Evolutionary conservation across 2,113 vertebrate genomes (phyloP).

Genomic region (Xenopus borealis): DNA sequence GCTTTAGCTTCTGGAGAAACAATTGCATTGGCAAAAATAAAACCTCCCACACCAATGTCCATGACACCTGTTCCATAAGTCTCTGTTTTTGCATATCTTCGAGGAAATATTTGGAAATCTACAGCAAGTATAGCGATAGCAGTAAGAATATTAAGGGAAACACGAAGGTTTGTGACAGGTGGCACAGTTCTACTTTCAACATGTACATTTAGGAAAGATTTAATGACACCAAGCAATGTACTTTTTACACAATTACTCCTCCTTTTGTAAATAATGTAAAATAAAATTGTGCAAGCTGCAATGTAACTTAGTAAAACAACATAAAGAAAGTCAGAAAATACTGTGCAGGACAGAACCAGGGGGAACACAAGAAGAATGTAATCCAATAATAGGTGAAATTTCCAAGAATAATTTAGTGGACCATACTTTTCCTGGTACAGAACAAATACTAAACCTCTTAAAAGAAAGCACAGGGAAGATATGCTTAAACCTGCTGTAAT

Average conservation of each 20-base stretch:
- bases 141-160: conserved; percentile 80
- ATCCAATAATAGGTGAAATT: conserved; percentile 73
- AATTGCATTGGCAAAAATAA: conserved; percentile 82
- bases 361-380: conserved; percentile 76
- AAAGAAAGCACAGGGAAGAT: conserved; percentile 74
- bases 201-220: conserved; percentile 63
- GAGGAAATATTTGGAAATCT: conserved; percentile 87
- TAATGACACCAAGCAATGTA: conserved; percentile 51
- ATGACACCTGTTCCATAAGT: conserved; percentile 91
- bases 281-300: conserved; percentile 51
- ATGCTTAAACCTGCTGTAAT: conserved; percentile 73
- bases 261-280: conserved; percentile 61
- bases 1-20: conserved; percentile 83
- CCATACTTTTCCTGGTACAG: conserved; percentile 59
- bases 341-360: conserved; percentile 74
- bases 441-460: conserved; percentile 77
- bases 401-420: conserved; percentile 56
- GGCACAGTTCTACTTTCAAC: conserved; percentile 72
- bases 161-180: conserved; percentile 79
- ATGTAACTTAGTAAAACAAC: conserved; percentile 56
- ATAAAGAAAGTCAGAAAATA: conserved; percentile 68
- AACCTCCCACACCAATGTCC: conserved; percentile 90
- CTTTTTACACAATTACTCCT: conserved; percentile 41
- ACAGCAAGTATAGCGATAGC: conserved; percentile 89
- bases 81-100: conserved; percentile 88